Evolutionary conservation across 2,113 vertebrate species (phyloP), one percentile per base, ranked within the genome.

Genomic region (Alosa alosa): DNA sequence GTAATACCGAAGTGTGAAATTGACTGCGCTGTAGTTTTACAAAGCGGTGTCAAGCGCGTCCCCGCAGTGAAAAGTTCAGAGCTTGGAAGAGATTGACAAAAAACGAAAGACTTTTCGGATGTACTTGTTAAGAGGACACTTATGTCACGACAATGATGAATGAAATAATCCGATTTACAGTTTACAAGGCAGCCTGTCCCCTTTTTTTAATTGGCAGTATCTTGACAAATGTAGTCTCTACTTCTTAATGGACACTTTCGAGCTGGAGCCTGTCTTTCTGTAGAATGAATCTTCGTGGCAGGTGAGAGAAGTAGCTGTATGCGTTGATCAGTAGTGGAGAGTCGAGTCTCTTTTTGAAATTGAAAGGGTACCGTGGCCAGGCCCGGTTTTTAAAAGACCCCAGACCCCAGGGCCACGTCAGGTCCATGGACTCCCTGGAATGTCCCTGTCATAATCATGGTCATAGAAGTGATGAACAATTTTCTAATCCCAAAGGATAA

Each of bases 401-500:
- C 41, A 88, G 85, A 87, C 86, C 84, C 88, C 83, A 83, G 89
- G 82, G 87, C 84, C 93, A 92, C 96, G 96, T 96, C 96, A 97
- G 94, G 88, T 90, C 88, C 89, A 89, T 93, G 90, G 94, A 94
- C 95, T 94, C 89, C 89, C 89, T 93, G 90, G 94, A 94, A 95
- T 94, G 92, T 91, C 93, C 90, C 90, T 87, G 89, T 89, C 87
- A 91, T 91, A 90, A 78, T 89, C 92, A 91, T 90, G 90, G 87
- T 91, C 91, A 90, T 95, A 41, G 92, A 91, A 93, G 93, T 93
- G 95, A 95, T 94, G 89, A 90, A 92, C 91, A 93, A 93, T 94
- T 93, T 94, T 92, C 88, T 93, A 88, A 93, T 92, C 90, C 91
- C 78, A 64, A 68, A 81, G 91, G 88, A 91, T 90, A 92, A 86